Base-by-base conservation (phyloP, 2,113 vertebrate species). In the Desmodus rotundus region DNA sequence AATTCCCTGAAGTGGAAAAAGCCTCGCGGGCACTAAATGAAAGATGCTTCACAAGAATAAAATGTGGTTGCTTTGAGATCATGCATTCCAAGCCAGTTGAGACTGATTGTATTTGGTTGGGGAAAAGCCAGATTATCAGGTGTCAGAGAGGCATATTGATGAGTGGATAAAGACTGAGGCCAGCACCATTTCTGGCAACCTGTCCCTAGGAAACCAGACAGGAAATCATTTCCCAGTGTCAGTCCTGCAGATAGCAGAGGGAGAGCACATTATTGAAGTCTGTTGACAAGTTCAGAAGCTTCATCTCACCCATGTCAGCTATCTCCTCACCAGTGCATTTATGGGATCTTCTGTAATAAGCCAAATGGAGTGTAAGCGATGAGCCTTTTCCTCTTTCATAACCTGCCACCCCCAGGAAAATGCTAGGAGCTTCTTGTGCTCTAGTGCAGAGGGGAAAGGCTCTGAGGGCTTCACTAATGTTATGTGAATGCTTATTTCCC, bases 1-100 rank as follows among this genome's bases (percentile, higher is more conserved):
- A 92, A 81, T 52, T 87, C 77, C 76, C 88, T 41, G 52, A 96
- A 68, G 72, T 95, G 92, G 95, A 92, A 94, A 95, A 95, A 82
- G 86, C 89, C 97, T 84, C 76, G 82, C 72, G 88, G 91, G 91
- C 73, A 87, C 78, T 88, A 47, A 83, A 8, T 65, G 86, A 90
- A 91, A 92, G 94, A 86, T 88, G 28, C 47, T 78, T 88, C 91
- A 19, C 31, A 1, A 83, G 38, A 94, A 52, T 45, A 22, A 74
- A 90, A 89, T 61, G 36, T 74, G 72, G 33, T 41, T 36, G 7
- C 76, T 92, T 67, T 88, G 77, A 92, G 88, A 89, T 68, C 58
- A 43, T 22, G 28, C 52, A 20, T 89, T 93, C 74, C 61, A 56
- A 24, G 52, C 50, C 67, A 20, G 50, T 36, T 83, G 65, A 54